Evolutionary conservation across 2,113 vertebrate genomes (phyloP), one percentile per base, ranked within the genome.

Genomic region (Meriones unguiculatus): DNA sequence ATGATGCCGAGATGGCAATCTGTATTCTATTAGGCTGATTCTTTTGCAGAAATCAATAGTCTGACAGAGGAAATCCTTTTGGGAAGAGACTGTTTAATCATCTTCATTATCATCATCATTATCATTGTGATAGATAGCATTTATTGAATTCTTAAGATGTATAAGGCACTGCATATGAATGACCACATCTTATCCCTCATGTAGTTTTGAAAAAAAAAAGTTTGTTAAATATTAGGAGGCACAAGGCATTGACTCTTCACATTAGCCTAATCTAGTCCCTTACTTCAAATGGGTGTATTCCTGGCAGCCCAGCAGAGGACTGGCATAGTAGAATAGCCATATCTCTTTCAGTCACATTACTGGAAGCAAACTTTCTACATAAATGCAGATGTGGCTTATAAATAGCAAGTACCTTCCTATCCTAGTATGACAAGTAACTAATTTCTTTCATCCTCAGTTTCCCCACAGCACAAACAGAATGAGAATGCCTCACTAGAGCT

Each of bases 61-160:
- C 78, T 90, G 92, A 88, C 92, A 95, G 75, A 92, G 76, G 77
- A 97, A 95, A 95, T 93, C 76, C 76, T 97, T 96, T 52, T 28
- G 88, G 90, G 88, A 95, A 97, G 92, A 97, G 46, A 76, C 90
- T 94, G 46, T 93, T 93, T 96, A 96, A 95, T 97, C 93, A 94
- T 88, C 92, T 93, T 96, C 92, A 96, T 96, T 93, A 96, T 69
- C 94, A 95, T 93, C 89, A 88, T 92, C 93, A 91, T 97, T 89
- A 97, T 90, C 15, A 52, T 84, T 88, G 82, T 81, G 84, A 97
- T 38, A 95, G 90, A 95, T 90, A 65, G 64, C 92, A 88, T 76
- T 73, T 91, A 97, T 88, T 95, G 95, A 92, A 95, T 95, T 95
- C 81, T 96, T 90, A 84, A 30, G 84, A 84, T 11, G 46, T 69